Percentiles rank a stretch among this genome's conserved stretches.
phyloP scores from a whole-genome alignment of 2,888 invertebrate genomes.

The Odontomyia ornata region DNA sequence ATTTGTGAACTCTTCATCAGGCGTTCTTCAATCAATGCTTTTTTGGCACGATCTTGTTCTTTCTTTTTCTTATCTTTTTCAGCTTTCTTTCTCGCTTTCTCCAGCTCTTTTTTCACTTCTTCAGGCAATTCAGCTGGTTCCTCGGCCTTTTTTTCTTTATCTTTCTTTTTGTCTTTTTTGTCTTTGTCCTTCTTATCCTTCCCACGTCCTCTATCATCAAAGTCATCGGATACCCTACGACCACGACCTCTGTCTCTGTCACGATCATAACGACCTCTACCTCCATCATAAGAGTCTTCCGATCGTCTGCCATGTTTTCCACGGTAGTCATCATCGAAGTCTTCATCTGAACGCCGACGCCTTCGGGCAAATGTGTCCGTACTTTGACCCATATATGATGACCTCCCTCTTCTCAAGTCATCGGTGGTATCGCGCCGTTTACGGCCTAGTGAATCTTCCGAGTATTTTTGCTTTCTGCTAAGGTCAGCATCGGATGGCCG shows the following conservation, averaged over 20 bases:
- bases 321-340: not conserved
- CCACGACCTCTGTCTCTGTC: not conserved
- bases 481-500: not conserved
- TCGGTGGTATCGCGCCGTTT: not conserved
- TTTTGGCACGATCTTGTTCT: conserved; percentile 16
- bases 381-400: not conserved
- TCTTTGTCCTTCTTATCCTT: not conserved
- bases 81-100: not conserved
- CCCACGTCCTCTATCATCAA: not conserved
- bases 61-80: conserved; percentile 8
- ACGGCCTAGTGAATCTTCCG: not conserved
- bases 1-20: not conserved
- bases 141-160: not conserved
- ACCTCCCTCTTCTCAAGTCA: not conserved
- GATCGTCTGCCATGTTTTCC: not conserved
- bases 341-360: not conserved
- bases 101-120: not conserved
- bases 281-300: not conserved
- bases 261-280: not conserved
- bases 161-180: not conserved
- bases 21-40: conserved; percentile 2
- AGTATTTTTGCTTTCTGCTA: not conserved
- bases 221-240: not conserved
- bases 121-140: not conserved
- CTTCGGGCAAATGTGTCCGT: not conserved